Evolutionary conservation across 2,113 vertebrate genomes (phyloP).

Genomic region (Ploceus nigricollis): DNA sequence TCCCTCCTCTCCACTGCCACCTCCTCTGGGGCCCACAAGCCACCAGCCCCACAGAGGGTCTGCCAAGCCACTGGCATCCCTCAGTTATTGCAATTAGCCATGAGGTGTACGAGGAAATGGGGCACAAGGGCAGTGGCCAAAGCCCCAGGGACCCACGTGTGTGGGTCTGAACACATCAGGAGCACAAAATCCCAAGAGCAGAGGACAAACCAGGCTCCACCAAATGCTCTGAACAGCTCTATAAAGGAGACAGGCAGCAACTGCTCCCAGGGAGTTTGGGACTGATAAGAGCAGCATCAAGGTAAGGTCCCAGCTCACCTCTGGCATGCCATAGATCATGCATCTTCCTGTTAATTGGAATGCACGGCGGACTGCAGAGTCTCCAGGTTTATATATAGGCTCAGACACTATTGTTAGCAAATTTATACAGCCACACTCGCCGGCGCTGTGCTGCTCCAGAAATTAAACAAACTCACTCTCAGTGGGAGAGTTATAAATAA

Average conservation of each 20-base stretch:
- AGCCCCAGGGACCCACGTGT: rapidly evolving
- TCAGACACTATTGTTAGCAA: conserved; percentile 12
- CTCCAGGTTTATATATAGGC: conserved; percentile 5
- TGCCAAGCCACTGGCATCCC: rapidly evolving
- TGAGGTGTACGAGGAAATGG: rapidly evolving
- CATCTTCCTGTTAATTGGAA: neutral
- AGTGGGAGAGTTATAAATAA: conserved; percentile 42
- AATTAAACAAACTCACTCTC: conserved; percentile 29
- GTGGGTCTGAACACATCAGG: rapidly evolving
- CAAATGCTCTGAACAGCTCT: rapidly evolving
- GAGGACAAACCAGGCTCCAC: rapidly evolving
- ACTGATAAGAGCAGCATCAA: neutral
- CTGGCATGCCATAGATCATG: neutral
- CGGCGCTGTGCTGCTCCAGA: neutral
- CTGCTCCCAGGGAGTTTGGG: neutral
- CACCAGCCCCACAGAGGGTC: rapidly evolving
- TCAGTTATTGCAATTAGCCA: rapidly evolving
- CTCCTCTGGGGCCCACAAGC: rapidly evolving
- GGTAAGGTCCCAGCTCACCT: neutral
- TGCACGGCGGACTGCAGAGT: neutral
- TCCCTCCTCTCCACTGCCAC: neutral
- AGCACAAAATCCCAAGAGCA: neutral
- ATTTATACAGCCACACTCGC: neutral
- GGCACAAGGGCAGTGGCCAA: rapidly evolving
- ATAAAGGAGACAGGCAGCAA: rapidly evolving